A percentile compares a stretch with the other conserved stretches of the same genome.
phyloP scores from a whole-genome alignment of 2,797 vertebrate species.

The Lophius americanus region DNA sequence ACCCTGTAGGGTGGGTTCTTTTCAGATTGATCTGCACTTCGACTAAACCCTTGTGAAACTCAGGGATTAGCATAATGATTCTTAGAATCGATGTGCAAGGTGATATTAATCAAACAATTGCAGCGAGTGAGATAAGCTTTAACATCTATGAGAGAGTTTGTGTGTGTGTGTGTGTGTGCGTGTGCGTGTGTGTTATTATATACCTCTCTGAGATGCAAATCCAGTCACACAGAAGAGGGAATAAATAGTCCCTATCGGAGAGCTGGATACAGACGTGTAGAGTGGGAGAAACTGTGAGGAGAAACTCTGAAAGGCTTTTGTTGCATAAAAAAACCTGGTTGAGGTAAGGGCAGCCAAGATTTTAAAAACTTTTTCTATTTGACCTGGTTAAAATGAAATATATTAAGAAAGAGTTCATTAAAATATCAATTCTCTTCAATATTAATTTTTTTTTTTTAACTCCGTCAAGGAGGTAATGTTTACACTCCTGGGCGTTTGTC shows the following conservation, averaged over 20 bases:
- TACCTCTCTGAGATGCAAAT: constrained; percentile 17
- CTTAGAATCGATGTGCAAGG: constrained; percentile 44
- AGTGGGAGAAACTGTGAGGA: constrained; percentile 3
- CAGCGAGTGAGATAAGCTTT: constrained; percentile 30
- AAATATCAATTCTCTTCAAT: no score
- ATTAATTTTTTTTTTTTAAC: no score
- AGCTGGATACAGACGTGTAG: constrained; percentile 18
- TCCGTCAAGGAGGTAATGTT: no score
- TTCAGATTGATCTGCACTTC: constrained; percentile 13
- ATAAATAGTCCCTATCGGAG: constrained; percentile 20
- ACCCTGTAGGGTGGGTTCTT: constrained; percentile 8
- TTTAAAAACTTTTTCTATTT: no score
- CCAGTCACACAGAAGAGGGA: constrained; percentile 10
- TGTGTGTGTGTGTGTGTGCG: constrained; percentile 13
- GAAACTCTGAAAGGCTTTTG: constrained; percentile 17
- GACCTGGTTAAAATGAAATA: no score
- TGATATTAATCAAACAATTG: constrained; percentile 54
- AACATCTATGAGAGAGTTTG: background rate
- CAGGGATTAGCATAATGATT: constrained; percentile 57
- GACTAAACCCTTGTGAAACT: constrained; percentile 38
- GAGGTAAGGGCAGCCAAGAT: background rate
- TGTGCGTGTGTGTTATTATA: constrained; percentile 31
- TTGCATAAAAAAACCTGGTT: constrained; percentile 14
- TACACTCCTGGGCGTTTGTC: no score
- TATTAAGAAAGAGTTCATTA: no score